Conservation (phyloP, 2,797 vertebrate genomes). For the Chrysolophus pictus region DNA sequence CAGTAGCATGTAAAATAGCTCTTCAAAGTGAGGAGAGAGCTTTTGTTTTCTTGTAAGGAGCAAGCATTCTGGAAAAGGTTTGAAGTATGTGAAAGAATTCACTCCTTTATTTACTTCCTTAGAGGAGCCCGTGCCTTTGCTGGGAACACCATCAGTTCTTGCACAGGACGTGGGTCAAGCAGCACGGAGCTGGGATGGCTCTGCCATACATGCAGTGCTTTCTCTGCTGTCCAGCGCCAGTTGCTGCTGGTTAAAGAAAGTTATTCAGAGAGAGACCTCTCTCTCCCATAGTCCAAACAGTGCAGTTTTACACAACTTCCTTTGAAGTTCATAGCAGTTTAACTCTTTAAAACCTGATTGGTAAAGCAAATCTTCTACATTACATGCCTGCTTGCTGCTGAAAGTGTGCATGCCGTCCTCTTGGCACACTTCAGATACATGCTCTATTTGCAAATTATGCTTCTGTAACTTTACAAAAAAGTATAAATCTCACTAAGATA, state of each 20-base stretch:
- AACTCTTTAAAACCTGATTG: background rate
- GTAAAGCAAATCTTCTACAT: fast-evolving
- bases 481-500: background rate
- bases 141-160: background rate
- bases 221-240: background rate
- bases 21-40: background rate
- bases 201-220: background rate
- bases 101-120: background rate
- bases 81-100: background rate
- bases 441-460: background rate
- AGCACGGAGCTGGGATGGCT: background rate
- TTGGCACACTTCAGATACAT: fast-evolving
- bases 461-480: background rate
- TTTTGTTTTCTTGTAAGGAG: background rate
- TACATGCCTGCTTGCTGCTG: background rate
- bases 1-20: background rate
- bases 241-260: background rate
- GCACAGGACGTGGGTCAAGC: background rate
- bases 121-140: background rate
- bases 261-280: background rate
- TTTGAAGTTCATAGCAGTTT: background rate
- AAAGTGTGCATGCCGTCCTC: fast-evolving
- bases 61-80: background rate
- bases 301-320: background rate
- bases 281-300: background rate